Base-by-base conservation (phyloP, 2,113 vertebrate species). In the Callionymus lyra region DNA sequence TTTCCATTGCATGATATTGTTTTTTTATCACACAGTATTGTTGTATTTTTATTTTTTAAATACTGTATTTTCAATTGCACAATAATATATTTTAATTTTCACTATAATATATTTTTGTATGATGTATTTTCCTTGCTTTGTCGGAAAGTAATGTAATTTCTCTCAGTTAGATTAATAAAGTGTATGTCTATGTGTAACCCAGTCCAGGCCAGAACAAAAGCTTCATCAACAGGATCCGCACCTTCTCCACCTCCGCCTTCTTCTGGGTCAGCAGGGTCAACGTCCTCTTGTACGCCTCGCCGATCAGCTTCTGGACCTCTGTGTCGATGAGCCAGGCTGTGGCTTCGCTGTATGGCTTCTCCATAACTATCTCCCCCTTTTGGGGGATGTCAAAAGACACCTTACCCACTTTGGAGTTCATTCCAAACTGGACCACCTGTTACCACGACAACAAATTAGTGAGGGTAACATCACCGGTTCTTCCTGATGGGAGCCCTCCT, bases 381-480 rank as follows among this genome's bases (percentile, higher is more conserved):
- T 91, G 88, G 0, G 95, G 93, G 1, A 97, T 85, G 53, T 98
- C 94, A 32, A 98, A 98, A 48, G 95, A 98, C 36, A 98, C 91
- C 80, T 98, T 93, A 1, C 95, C 95, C 16, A 98, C 94, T 77
- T 93, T 96, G 2, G 88, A 82, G 38, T 93, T 98, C 95, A 98
- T 98, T 34, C 95, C 95, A 27, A 98, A 98, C 80, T 98, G 95
- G 40, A 98, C 92, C 11, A 98, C 93, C 95, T 98, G 84, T 16
- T 16, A 9, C 14, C 36, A 9, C 16, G 15, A 12, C 8, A n/a
- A 15, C 18, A 41, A 41, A 21, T 12, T 18, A 5, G 6, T 27
- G 5, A 31, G 3, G 16, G 6, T 18, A 10, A 16, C 38, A 12
- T 6, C 15, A 9, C 4, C 38, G 2, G n/a, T n/a, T n/a, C n/a